Conservation (phyloP, 2,888 invertebrate species). For the Pseudococcus longispinus region DNA sequence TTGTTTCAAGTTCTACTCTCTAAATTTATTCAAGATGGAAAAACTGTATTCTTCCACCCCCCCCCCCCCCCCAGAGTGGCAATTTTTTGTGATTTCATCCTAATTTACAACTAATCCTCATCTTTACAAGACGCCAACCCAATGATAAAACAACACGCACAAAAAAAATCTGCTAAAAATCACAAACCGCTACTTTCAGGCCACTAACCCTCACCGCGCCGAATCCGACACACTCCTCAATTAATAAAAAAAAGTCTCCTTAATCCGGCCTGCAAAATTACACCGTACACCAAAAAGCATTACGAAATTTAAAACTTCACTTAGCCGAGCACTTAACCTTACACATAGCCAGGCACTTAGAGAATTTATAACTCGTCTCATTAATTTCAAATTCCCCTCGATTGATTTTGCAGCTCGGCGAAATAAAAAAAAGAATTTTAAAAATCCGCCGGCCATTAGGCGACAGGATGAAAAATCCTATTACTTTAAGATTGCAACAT, state of each 20-base stretch:
- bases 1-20: no score
- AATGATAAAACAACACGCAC: no score
- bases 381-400: conserved; percentile 13
- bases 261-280: background rate
- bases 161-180: no score
- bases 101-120: no score
- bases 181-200: background rate
- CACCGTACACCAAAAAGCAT: background rate
- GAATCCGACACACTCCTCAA: no score
- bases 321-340: background rate
- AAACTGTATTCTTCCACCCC: no score
- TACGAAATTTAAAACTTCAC: background rate
- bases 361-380: background rate
- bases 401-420: background rate
- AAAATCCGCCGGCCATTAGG: background rate
- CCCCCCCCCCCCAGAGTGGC: no score
- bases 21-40: no score
- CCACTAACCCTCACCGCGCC: no score
- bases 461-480: conserved; percentile 42
- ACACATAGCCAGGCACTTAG: background rate
- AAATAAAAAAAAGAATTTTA: background rate
- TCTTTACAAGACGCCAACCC: no score
- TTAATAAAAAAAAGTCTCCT: no score
- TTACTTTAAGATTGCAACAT: conserved; percentile 36
- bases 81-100: no score